Conservation (phyloP, 2,888 invertebrate genomes). For the Hermaeophaga mercurialis region DNA sequence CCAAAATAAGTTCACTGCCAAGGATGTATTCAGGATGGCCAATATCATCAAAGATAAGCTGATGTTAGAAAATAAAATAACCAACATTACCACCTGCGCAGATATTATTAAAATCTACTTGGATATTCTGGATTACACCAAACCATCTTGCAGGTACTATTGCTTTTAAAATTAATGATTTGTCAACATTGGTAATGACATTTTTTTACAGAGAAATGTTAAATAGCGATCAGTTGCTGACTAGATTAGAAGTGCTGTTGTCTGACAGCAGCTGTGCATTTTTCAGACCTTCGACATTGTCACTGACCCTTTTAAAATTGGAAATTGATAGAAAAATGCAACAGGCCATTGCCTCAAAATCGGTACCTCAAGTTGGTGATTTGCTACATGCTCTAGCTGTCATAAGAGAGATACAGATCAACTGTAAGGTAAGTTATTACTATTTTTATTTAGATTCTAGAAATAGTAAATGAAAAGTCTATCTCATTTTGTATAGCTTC, state of each 20-base stretch:
- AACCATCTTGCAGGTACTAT: slow-evolving; percentile 20
- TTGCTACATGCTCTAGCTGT: slow-evolving; percentile 71
- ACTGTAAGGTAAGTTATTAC: slow-evolving; percentile 72
- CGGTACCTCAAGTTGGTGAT: slow-evolving; percentile 50
- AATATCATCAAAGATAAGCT: slow-evolving; percentile 80
- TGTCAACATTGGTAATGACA: too few relatives aligned
- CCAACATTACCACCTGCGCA: slow-evolving; percentile 66
- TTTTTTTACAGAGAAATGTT: slow-evolving; percentile 27
- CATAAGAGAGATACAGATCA: slow-evolving; percentile 72
- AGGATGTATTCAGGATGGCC: slow-evolving; percentile 87
- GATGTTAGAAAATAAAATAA: slow-evolving; percentile 64
- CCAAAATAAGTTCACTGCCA: slow-evolving; percentile 81
- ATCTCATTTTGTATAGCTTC: too few relatives aligned
- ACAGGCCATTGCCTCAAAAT: slow-evolving; percentile 43
- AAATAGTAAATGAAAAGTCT: too few relatives aligned
- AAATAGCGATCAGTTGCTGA: slow-evolving; percentile 44
- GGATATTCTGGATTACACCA: slow-evolving; percentile 62
- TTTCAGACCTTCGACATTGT: slow-evolving; percentile 75
- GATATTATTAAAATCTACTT: slow-evolving; percentile 72
- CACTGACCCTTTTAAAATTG: slow-evolving; percentile 75
- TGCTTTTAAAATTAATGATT: too few relatives aligned
- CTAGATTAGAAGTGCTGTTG: slow-evolving; percentile 74
- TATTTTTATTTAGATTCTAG: too few relatives aligned
- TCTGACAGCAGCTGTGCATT: slow-evolving; percentile 78
- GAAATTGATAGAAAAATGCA: slow-evolving; percentile 64